These are phyloP conservation scores for Clunio marinus DNA, from an alignment of 2,888 invertebrate genomes.

Conservation along the genomic window DNA sequence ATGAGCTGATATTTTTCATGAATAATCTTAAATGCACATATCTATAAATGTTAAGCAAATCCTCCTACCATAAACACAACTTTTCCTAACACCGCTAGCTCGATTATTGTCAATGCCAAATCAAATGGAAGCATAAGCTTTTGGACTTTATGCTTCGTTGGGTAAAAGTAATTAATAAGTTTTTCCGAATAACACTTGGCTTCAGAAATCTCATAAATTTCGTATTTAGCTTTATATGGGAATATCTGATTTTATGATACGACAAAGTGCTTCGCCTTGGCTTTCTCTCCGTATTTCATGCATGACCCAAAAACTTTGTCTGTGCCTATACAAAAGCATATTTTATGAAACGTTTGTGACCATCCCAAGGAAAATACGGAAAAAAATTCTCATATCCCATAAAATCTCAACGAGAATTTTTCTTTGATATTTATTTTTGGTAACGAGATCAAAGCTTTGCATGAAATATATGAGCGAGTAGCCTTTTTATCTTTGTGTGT, in stretches of 20 bases:
- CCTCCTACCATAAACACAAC: no score
- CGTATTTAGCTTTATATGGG: not conserved
- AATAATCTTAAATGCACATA: no score
- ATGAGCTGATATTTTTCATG: no score
- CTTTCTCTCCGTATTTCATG: not conserved
- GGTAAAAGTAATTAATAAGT: not conserved
- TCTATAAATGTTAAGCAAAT: no score
- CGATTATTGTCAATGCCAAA: not conserved
- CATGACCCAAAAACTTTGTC: not conserved
- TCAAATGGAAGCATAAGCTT: not conserved
- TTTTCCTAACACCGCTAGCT: no score
- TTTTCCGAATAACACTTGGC: not conserved
- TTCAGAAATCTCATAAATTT: not conserved
- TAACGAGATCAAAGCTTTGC: not conserved
- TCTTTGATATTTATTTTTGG: not conserved
- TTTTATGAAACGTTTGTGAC: not conserved
- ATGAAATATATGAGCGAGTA: not conserved
- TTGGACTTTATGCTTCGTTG: not conserved
- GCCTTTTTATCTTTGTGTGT: not conserved
- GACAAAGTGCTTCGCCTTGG: no score
- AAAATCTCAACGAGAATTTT: not conserved
- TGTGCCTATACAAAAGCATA: not conserved
- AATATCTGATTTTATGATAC: no score
- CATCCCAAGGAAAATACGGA: not conserved
- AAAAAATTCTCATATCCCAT: not conserved